Base-by-base conservation (phyloP, 2,113 vertebrate species). In the Felis catus region DNA sequence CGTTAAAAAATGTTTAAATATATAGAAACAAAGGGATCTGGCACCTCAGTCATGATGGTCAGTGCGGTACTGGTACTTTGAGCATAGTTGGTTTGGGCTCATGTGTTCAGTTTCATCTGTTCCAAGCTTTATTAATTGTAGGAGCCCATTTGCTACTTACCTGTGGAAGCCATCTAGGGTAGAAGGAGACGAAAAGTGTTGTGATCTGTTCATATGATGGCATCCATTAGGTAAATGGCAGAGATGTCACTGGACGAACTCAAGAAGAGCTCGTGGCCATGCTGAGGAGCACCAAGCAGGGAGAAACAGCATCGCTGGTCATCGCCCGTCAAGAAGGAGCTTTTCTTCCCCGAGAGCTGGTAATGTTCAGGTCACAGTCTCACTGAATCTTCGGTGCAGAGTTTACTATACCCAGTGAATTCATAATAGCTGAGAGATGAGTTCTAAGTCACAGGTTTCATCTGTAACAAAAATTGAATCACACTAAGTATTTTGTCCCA, bases 201-300 rank as follows among this genome's bases (percentile, higher is more conserved):
- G 15, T 96, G 21, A 96, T 16, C 2, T 76, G 3, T 58, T 87
- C 7, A 3, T 18, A 1, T 81, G 80, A 29, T 68, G 95, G 31
- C 71, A 25, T 76, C 73, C 71, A 21, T 79, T 76, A 99, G 99
- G 99, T 99, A 65, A 99, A 99, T 29, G 99, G 99, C 39, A 98
- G 99, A 97, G 99, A 99, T 89, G 99, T 99, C 97, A 98, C 99
- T 0, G 99, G 99, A 6, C 98, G 99, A 89, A 99, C 99, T 15
- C 99, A 99, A 92, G 99, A 99, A 76, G 99, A 99, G 95, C 98
- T 99, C 4, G 99, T 99, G 84, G 99, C 99, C 89, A 99, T 99
- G 99, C 98, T 99, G 92, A 99, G 99, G 90, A 99, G 99, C 98
- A 99, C 99, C 6, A 99, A 99, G 53, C 99, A 99, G 97, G 99